Evolutionary conservation across 2,113 vertebrate genomes (phyloP), one percentile per base, ranked within the genome.

Genomic region (Corythaeola cristata): DNA sequence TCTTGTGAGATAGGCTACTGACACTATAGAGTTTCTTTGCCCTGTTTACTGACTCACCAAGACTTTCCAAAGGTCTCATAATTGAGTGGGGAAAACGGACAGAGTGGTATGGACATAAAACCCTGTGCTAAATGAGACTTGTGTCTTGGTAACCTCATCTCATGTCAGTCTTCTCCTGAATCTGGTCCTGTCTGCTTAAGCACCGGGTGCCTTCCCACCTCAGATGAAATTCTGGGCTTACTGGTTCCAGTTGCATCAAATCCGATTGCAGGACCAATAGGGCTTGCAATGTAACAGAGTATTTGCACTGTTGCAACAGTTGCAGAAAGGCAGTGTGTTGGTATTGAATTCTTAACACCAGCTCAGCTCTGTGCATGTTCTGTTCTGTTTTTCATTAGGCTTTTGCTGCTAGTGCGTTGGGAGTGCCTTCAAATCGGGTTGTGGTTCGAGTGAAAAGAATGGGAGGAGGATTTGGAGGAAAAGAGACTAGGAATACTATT

Each of bases 401-500:
- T 12, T 98, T 98, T 89, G 97, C 98, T 74, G 99, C 99, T 53
- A 98, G 97, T 45, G 98, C 98, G 12, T 49, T 99, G 90, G 99
- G 99, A 11, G 97, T 99, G 22, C 98, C 99, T 19, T 97, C 96
- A 21, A 99, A 98, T 91, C 96, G 98, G 8, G 87, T 99, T 88
- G 93, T 99, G 75, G 99, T 99, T 66, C 98, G 99, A 53, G 99
- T 99, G 79, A 99, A 99, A 97, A 98, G 99, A 97, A 98, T 99
- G 98, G 99, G 99, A 45, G 99, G 99, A 84, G 99, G 99, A 76
- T 99, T 99, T 80, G 99, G 99, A 32, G 99, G 99, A n/a, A 99
- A 99, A 94, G 99, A 99, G 94, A 98, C 98, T 9, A 98, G 99
- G 27, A 98, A 93, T 86, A 98, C 97, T 3, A 1, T 99, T 56